Base-by-base conservation (phyloP, 2,888 invertebrate genomes). In the Metopia argyrocephala region DNA sequence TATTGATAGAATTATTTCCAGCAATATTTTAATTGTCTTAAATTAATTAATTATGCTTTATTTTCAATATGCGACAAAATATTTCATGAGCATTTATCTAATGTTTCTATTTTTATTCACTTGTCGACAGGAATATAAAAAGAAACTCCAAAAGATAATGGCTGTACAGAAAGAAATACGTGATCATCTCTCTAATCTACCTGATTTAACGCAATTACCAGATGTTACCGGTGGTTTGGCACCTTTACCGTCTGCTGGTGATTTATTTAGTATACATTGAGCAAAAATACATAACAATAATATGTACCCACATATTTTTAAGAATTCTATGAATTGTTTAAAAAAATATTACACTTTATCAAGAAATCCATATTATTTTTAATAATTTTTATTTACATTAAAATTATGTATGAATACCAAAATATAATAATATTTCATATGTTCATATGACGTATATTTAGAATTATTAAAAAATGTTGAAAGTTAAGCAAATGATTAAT, bases 181-280 rank as follows among this genome's bases (percentile, higher is more conserved):
- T 89, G 96, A 96, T 15, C 98, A 98, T 91, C 94, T 98, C 86
- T 95, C 96, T 83, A 98, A 96, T 90, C 92, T 98, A 84, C 98
- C 98, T 0, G 98, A 98, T 89, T 93, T 98, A 83, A 97, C 96
- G 0, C 94, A 96, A 83, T 91, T 98, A 70, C 98, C 98, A 0
- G 96, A 97, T 87, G 96, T 98, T 1, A 97, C 97, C 0, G 97
- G 97, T 21, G 97, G 97, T 7, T 91, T 98, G 48, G 96, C 97
- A 38, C 98, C 98, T 0, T 91, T 98, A 83, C 98, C 98, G 46
- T 97, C 98, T 3, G 98, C 98, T 46, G 98, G 98, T 2, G 98
- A 98, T 91, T 93, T 98, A 50, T 98, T 98, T 91, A 96, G 94
- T 91, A 90, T 96, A 84, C 92, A 92, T 78, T 90, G 86, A 89